Evolutionary conservation across 2,113 vertebrate species (phyloP).

Genomic region (human): GRCh38 chr3:70803001-70803500

Average conservation of each 20-base stretch:
- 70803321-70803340: constrained; percentile 76
- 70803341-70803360: constrained; percentile 71
- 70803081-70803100: constrained; percentile 76
- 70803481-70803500: constrained; percentile 80
- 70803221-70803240: constrained; percentile 68
- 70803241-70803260: constrained; percentile 74
- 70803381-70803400: constrained; percentile 72
- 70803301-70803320: constrained; percentile 80
- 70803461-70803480: constrained; percentile 79
- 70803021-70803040: constrained; percentile 83
- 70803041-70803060: constrained; percentile 77
- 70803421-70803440: constrained; percentile 82
- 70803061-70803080: constrained; percentile 74
- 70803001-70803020: constrained; percentile 85
- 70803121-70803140: constrained; percentile 71
- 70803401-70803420: constrained; percentile 81
- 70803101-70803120: constrained; percentile 78
- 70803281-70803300: constrained; percentile 78
- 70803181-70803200: constrained; percentile 63
- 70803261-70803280: constrained; percentile 76
- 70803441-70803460: constrained; percentile 82
- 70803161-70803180: constrained; percentile 25
- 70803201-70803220: constrained; percentile 79
- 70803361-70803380: constrained; percentile 66
- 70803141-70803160: constrained; percentile 22